Evolutionary conservation across 2,888 invertebrate species (phyloP), one percentile per base, ranked within the genome.

Genomic region (Conchocele bisecta): DNA sequence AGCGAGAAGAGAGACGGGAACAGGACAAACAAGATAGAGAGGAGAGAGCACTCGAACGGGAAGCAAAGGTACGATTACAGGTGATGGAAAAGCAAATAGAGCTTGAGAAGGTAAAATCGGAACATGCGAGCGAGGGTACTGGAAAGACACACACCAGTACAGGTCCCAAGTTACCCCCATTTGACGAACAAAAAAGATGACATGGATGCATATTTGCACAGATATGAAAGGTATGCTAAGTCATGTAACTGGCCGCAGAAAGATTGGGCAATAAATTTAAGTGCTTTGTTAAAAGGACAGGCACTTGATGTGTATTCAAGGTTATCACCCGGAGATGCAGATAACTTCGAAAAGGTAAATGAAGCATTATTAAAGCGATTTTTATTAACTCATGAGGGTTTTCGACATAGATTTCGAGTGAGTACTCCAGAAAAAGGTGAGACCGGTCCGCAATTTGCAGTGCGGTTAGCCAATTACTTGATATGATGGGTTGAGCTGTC

Each of bases 361-460:
- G 11, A 33, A 29, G 61, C 61, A 5, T 26, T 50, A 7, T 33
- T 61, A n/a, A 50, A 53, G 26, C 22, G 28, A 11, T 61, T 51
- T 61, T 39, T 51, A 20, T 7, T 65, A 17, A 48, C 60, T 15
- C 44, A 53, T 24, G 54, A 64, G 20, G 44, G 64, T 13, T 64
- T 54, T 56, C 15, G 64, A 28, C 29, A 20, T 6, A 60, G 51
- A 15, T 60, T 60, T 17, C 5, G 35, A 7, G 17, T 3, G 6
- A 11, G 48, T 28, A 57, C n/a, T 6, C 48, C 59, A 11, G 48
- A 41, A 26, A n/a, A 17, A 1, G 41, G 41, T 5, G 54, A 56
- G 26, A 56, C 31, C 2, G 22, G 54, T 7, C 9, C 3, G n/a
- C 54, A 64, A 42, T 59, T 59, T 48, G 50, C 29, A 4, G 11